Evolutionary conservation across 2,113 vertebrate species (phyloP).

Genomic region (Seriola aureovittata): DNA sequence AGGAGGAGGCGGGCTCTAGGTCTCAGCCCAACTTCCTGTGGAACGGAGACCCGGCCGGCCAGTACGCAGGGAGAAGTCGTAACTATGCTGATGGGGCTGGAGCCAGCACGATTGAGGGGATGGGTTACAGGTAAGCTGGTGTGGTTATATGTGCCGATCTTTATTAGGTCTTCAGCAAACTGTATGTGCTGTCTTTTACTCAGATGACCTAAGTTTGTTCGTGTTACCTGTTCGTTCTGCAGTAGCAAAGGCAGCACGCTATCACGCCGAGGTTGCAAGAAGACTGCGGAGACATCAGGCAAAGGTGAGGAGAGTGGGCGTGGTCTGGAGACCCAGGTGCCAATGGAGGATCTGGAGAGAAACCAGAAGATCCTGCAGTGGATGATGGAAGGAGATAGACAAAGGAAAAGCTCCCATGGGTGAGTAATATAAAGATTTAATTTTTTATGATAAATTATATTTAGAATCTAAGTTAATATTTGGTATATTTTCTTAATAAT

Average conservation of each 20-base stretch:
- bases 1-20: slow-evolving; percentile 73
- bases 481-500: not conserved
- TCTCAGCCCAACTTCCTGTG: slow-evolving; percentile 79
- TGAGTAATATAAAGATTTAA: slow-evolving; percentile 62
- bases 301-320: slow-evolving; percentile 83
- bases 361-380: slow-evolving; percentile 98
- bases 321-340: slow-evolving; percentile 85
- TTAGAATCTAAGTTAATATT: not conserved
- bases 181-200: not conserved
- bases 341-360: slow-evolving; percentile 89
- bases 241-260: slow-evolving; percentile 89
- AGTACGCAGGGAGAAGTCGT: slow-evolving; percentile 88
- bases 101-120: slow-evolving; percentile 82
- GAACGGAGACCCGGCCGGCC: slow-evolving; percentile 86
- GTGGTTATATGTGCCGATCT: not conserved
- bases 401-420: slow-evolving; percentile 92
- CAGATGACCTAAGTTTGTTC: slow-evolving; percentile 10
- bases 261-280: slow-evolving; percentile 90
- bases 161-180: slow-evolving; percentile 38
- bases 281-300: slow-evolving; percentile 83
- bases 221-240: slow-evolving; percentile 45
- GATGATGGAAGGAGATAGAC: slow-evolving; percentile 97
- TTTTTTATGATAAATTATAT: too few relatives aligned
- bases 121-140: slow-evolving; percentile 88
- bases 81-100: slow-evolving; percentile 88